phyloP scores from a whole-genome alignment of 1,140 invertebrate genomes.

The Anastrepha obliqua region DNA sequence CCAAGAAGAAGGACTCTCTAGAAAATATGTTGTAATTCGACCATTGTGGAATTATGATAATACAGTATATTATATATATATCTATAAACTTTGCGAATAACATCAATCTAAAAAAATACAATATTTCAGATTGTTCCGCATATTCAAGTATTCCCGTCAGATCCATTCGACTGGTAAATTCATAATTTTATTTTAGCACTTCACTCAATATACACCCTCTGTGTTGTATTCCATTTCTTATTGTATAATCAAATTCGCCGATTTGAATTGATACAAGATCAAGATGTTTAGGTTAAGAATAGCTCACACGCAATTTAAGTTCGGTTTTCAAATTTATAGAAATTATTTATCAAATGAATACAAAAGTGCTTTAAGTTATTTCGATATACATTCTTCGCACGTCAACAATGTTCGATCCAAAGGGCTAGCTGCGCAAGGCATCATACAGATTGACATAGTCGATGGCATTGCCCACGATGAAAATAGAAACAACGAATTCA shows the following conservation, averaged over 20 bases:
- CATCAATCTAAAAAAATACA: no score
- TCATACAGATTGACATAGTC: constrained; percentile 13
- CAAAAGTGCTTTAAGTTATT: background rate
- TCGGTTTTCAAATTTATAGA: background rate
- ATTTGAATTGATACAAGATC: background rate
- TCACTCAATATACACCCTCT: background rate
- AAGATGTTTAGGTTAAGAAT: constrained; percentile 43
- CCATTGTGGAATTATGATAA: no score
- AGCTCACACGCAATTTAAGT: constrained; percentile 12
- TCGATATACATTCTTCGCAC: background rate
- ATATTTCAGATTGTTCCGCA: no score
- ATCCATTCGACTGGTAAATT: no score
- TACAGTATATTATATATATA: no score
- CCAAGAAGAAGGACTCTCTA: no score
- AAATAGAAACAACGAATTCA: background rate
- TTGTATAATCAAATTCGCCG: constrained; percentile 3
- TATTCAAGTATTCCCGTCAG: no score
- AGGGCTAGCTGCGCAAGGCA: background rate
- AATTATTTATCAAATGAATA: constrained; percentile 47
- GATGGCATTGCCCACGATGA: constrained; percentile 24
- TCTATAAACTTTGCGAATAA: no score
- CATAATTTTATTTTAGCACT: background rate
- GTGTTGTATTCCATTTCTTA: constrained; percentile 26
- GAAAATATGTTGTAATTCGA: no score
- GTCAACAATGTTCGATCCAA: background rate